Evolutionary conservation across 2,113 vertebrate genomes (phyloP).

Genomic region (Pseudolaguvia tuberculata): DNA sequence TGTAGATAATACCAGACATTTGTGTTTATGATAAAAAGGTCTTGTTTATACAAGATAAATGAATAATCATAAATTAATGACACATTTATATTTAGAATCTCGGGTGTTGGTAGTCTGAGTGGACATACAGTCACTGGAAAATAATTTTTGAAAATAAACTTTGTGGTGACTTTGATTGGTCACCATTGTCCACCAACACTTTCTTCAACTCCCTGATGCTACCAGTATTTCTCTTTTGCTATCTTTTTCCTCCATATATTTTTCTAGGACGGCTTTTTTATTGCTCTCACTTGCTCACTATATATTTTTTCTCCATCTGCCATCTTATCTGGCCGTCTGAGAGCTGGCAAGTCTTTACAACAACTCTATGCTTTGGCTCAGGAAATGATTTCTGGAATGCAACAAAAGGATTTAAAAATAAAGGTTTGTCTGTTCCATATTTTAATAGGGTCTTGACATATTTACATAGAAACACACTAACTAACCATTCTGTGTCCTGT

Average conservation of each 20-base stretch:
- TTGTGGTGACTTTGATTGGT: background rate
- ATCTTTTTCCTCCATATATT: background rate
- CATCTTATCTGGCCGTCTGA: constrained; percentile 30
- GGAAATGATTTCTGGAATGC: constrained; percentile 39
- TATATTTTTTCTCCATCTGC: constrained; percentile 41
- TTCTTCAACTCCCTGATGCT: background rate
- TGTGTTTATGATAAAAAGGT: background rate
- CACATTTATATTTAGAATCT: background rate
- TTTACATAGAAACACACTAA: constrained; percentile 23
- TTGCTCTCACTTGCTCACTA: constrained; percentile 1
- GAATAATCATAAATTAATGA: background rate
- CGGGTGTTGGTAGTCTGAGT: background rate
- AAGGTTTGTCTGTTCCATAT: constrained; percentile 40
- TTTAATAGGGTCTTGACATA: constrained; percentile 38
- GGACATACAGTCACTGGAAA: background rate
- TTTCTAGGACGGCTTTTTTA: constrained; percentile 3
- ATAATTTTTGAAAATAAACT: no score
- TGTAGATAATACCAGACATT: background rate
- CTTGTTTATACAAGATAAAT: background rate
- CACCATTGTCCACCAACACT: background rate
- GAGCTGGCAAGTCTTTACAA: constrained; percentile 40
- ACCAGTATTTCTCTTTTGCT: background rate
- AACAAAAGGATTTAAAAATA: constrained; percentile 50
- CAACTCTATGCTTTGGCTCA: constrained; percentile 28
- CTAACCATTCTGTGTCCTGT: background rate